phyloP scores from a whole-genome alignment of 2,797 vertebrate genomes.

The Centroberyx gerrardi region DNA sequence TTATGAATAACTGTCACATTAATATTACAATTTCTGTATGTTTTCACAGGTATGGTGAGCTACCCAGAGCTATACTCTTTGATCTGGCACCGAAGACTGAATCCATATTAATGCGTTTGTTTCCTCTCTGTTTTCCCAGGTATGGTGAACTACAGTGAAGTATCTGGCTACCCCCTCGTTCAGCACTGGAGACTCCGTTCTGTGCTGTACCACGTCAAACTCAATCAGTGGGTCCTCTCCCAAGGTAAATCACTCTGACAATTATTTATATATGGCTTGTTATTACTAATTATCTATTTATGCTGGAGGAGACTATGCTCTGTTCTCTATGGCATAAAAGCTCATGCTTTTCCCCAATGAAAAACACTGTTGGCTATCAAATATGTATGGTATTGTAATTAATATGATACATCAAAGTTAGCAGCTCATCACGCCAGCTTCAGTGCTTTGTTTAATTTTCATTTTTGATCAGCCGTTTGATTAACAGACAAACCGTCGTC shows the following conservation, averaged over 20 bases:
- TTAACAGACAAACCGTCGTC: slow-evolving; percentile 24
- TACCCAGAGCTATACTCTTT: neutral
- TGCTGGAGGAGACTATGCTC: slow-evolving; percentile 9
- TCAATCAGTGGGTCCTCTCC: slow-evolving; percentile 94
- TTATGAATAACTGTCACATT: slow-evolving; percentile 41
- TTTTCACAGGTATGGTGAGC: slow-evolving; percentile 17
- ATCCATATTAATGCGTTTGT: neutral
- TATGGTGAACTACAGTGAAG: slow-evolving; percentile 99
- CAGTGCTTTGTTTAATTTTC: slow-evolving; percentile 43
- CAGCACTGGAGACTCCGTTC: slow-evolving; percentile 97
- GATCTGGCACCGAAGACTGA: neutral
- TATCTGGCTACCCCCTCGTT: slow-evolving; percentile 94
- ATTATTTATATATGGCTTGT: slow-evolving; percentile 17
- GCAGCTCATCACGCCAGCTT: slow-evolving; percentile 50
- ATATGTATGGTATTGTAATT: slow-evolving; percentile 52
- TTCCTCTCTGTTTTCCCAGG: slow-evolving; percentile 80
- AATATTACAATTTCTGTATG: neutral
- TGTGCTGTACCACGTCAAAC: slow-evolving; percentile 94
- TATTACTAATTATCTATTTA: slow-evolving; percentile 47
- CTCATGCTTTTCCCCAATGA: neutral
- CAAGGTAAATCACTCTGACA: slow-evolving; percentile 87
- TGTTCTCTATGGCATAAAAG: slow-evolving; percentile 8
- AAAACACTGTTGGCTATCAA: slow-evolving; percentile 25
- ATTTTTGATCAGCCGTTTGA: slow-evolving; percentile 28
- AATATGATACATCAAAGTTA: slow-evolving; percentile 61